Conservation (phyloP, 2,797 vertebrate genomes). For the Avahi laniger region DNA sequence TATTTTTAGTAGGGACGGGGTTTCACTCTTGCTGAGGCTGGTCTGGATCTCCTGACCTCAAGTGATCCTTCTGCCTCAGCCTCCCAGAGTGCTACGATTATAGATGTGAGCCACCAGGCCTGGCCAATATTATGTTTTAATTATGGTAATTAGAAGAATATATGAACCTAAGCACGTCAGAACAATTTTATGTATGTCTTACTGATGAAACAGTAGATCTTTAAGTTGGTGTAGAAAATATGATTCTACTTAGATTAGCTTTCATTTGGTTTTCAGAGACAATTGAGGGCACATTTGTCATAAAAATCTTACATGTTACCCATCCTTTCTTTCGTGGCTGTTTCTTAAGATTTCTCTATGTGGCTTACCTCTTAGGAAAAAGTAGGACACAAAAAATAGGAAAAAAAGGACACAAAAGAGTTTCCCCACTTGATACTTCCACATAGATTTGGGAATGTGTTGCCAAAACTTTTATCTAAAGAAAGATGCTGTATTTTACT, state of each 20-base stretch:
- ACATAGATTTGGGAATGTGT: background rate
- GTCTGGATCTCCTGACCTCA: too few species aligned
- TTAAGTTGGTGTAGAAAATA: slow-evolving; percentile 39
- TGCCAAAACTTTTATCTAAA: slow-evolving; percentile 11
- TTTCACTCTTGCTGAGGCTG: too few species aligned
- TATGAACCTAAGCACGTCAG: background rate
- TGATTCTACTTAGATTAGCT: background rate
- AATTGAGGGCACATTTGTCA: background rate
- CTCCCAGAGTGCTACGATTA: too few species aligned
- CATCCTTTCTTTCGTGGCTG: background rate
- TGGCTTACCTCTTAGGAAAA: slow-evolving; percentile 38
- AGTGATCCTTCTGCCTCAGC: too few species aligned
- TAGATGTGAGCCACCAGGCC: too few species aligned
- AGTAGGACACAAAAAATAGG: slow-evolving; percentile 25
- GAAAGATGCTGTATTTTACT: background rate
- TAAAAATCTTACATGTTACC: background rate
- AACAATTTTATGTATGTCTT: background rate
- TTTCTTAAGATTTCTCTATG: background rate
- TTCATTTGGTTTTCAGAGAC: background rate
- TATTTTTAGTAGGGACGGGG: too few species aligned
- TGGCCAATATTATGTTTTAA: slow-evolving; percentile 34
- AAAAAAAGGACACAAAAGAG: background rate
- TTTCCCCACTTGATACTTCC: slow-evolving; percentile 30
- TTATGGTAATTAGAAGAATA: background rate
- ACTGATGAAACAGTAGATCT: background rate